Base-by-base conservation (phyloP, 2,113 vertebrate species). In the Vireo altiloquus region DNA sequence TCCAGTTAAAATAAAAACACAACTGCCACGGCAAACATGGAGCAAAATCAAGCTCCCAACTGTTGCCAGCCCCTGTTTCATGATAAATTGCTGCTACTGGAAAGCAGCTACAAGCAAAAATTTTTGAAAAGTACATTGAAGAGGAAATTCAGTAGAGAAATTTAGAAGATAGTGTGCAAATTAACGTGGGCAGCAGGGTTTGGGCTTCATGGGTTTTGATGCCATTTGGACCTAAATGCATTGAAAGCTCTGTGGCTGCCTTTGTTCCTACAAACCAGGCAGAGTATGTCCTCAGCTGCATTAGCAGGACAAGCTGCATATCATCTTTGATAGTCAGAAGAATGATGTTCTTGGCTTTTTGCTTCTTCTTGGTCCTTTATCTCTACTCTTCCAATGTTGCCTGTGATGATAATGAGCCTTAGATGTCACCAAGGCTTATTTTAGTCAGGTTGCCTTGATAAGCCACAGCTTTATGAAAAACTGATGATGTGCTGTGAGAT, bases 1-100 rank as follows among this genome's bases (percentile, higher is more conserved):
- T 95, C 95, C 92, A 95, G 88, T 96, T 95, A 71, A 95, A 96
- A 95, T 92, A 75, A 96, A 97, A 96, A 88, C 77, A 86, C 79
- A 91, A 92, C 78, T 94, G 83, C 89, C 46, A 35, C 6, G 74
- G 83, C 87, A 95, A 94, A 91, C n/a, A 7, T 27, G 57, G 69
- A 82, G 56, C 76, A 64, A 86, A 86, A 75, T 65, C 37, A 30
- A 64, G 57, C 54, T 90, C 92, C 74, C 54, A 68, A 23, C 18
- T 3, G 10, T 40, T 92, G 87, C 70, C 76, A 92, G 31, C 49
- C 56, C 47, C 30, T 77, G 63, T 61, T 76, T 76, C 6, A 9
- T 0, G 31, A 24, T 37, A 89, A 96, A 68, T 21, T 23, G 30
- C 76, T 70, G 82, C 88, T 75, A 27, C 82, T 64, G 88, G 42